These are phyloP conservation scores for Origma solitaria DNA, from an alignment of 2,113 vertebrate genomes.

Conservation along the genomic window DNA sequence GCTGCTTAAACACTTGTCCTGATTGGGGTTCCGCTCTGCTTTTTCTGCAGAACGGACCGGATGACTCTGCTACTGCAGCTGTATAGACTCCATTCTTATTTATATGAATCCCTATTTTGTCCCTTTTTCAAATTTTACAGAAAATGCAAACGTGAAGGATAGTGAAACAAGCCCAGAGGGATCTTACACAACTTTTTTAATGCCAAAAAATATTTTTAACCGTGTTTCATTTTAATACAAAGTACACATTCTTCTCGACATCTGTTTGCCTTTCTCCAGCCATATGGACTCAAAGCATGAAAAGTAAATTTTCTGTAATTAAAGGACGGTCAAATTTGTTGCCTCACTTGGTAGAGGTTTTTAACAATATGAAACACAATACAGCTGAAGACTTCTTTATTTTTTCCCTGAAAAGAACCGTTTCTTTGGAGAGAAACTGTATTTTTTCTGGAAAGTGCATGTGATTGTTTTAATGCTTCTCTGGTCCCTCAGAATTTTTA, in stretches of 20 bases:
- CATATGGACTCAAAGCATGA: neutral
- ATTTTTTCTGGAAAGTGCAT: constrained; percentile 2
- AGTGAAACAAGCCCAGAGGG: neutral
- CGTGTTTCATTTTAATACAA: constrained; percentile 15
- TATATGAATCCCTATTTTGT: neutral
- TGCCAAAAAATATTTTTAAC: neutral
- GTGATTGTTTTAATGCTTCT: constrained; percentile 29
- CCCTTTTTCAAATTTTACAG: neutral
- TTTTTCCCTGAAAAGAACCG: neutral
- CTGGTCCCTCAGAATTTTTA: constrained; percentile 37
- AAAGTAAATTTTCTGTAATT: neutral
- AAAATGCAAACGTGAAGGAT: neutral
- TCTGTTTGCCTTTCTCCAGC: constrained; percentile 16
- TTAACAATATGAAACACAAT: neutral
- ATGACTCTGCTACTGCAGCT: neutral
- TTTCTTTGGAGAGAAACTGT: neutral
- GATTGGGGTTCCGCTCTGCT: neutral
- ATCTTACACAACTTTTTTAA: neutral
- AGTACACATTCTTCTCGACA: neutral
- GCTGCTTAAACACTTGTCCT: neutral
- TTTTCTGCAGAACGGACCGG: neutral
- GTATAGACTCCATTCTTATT: neutral
- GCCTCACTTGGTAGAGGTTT: neutral
- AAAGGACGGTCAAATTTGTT: neutral
- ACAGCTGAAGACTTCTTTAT: neutral